Evolutionary conservation across 1,140 invertebrate genomes (phyloP), one percentile per base, ranked within the genome.

Genomic region (Campodea augens): DNA sequence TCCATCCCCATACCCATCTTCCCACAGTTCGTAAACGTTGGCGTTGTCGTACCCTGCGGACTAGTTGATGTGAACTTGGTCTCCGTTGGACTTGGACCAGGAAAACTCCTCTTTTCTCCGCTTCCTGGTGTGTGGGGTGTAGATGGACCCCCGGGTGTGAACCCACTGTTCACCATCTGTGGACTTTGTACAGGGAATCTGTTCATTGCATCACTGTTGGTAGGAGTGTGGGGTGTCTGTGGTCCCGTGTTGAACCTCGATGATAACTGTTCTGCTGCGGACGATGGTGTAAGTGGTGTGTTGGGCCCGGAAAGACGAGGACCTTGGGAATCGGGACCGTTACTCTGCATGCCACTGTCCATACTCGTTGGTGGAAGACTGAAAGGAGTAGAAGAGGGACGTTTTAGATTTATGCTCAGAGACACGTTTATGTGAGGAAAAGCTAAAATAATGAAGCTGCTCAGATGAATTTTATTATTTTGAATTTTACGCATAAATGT

Each of bases 111-210:
- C 22, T 46, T 47, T 5, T 41, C 29, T 7, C 41, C 37, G 21
- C 49, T 39, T 38, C 50, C 51, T 36, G 65, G 60, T 13, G 64
- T 67, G 43, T 64, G 62, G 5, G 63, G 44, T 20, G 38, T 44
- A 36, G 51, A 32, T 39, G 47, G 41, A 18, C 47, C 23, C 12
- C 38, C 25, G 13, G 44, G 27, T 25, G 43, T 20, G 32, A 40
- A 42, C 21, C 50, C 44, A 44, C 44, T 48, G 5, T 29, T 41
- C n/a, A 48, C 43, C 40, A 50, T 47, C 19, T 48, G 49, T 40
- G 53, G 66, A 54, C 65, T 67, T 23, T 63, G 62, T 39, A 64
- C 62, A 41, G 64, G 60, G 54, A 66, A 67, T 36, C 61, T 50
- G 44, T 56, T 63, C 20, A 60, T 57, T 45, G 7, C 15, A 15